Base-by-base conservation (phyloP, 1,140 invertebrate genomes). In the Panonychus citri region DNA sequence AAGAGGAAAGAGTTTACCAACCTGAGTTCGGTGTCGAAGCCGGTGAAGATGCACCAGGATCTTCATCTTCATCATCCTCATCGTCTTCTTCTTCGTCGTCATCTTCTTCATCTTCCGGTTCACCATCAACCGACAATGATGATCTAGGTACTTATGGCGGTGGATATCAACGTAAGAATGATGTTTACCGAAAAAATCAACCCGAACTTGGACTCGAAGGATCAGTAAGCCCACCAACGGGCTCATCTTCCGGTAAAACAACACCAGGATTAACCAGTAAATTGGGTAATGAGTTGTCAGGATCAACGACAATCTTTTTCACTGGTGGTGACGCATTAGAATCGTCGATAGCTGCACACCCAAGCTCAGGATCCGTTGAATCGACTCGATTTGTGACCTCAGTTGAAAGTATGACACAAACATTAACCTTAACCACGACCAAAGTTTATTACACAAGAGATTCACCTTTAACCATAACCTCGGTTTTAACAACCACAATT, bases 371-470 rank as follows among this genome's bases (percentile, higher is more conserved):
- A 1, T 17, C 49, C 13, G 7, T 24, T n/a, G 53, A 25, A 8
- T 24, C 51, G 25, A 65, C 64, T 15, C 25, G 53, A 19, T 65
- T 63, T 42, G 57, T 64, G 3, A 65, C 64, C 1, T 62, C 60
- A 24, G 61, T 65, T 26, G 64, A 65, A 54, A 52, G 52, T n/a
- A 58, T 57, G 10, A 64, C 63, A 15, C 28, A 60, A 40, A 64
- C 60, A 3, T 17, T 65, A 1, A 60, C 59, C 5, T 48, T 65
- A 43, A 65, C 64, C 13, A 64, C 63, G 1, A 65, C 61, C 25
- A 64, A 60, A 54, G 61, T 65, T 8, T 64, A 62, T 30, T 64
- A 65, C 25, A 64, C 64, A 12, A 53, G 62, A 24, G 64, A 62
- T 24, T 53, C 50, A n/a, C 63, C 63, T 19, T 53, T 65, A 13